A percentile compares a stretch with the other conserved stretches of the same genome.
phyloP scores from a whole-genome alignment of 2,113 vertebrate species.

The Eretmochelys imbricata region DNA sequence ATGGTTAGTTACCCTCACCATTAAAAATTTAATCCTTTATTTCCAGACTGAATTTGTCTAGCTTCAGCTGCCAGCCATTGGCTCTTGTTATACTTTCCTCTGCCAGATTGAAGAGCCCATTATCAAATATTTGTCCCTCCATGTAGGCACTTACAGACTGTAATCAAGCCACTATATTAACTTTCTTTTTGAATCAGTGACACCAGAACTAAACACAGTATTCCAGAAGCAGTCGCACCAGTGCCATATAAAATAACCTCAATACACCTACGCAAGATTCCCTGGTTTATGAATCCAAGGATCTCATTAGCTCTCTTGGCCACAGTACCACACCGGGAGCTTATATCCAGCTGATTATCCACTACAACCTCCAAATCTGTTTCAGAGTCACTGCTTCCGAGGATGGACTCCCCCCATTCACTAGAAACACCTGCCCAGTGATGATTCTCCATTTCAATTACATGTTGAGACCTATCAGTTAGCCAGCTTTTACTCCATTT shows the following conservation, averaged over 20 bases:
- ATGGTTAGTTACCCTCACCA: not conserved
- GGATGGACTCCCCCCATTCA: not conserved
- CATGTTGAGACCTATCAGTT: not conserved
- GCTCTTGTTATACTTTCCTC: not conserved
- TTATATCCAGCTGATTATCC: not conserved
- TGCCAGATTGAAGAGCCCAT: not conserved
- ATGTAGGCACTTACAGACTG: not conserved
- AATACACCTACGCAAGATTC: not conserved
- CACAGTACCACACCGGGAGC: not conserved
- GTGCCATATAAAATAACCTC: not conserved
- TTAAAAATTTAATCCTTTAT: not conserved
- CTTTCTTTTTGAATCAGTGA: not conserved
- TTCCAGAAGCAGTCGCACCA: not conserved
- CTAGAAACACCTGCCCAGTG: no score
- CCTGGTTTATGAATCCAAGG: not conserved
- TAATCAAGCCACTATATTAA: not conserved
- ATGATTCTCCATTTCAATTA: no score
- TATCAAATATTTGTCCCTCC: not conserved
- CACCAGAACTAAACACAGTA: not conserved
- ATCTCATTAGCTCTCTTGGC: not conserved
- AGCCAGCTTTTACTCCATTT: no score
- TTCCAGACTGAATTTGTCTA: not conserved
- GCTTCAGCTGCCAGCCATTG: not conserved
- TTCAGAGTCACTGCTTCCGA: not conserved
- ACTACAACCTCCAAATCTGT: not conserved